Conservation (phyloP, 1,140 invertebrate species). For the Eriocheir sinensis region DNA sequence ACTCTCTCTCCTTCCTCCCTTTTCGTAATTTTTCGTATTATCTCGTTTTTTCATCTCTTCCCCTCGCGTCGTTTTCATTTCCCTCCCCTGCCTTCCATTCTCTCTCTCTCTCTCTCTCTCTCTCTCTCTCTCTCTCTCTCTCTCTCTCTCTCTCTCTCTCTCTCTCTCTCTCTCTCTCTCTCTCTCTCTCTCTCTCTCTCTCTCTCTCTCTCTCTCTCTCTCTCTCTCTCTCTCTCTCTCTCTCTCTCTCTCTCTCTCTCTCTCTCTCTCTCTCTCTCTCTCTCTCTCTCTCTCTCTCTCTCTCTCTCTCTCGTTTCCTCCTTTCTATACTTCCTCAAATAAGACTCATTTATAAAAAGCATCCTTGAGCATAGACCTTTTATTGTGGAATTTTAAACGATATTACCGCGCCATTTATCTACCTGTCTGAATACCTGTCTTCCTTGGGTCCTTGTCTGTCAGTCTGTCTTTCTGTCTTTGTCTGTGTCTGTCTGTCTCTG, state of each 20-base stretch:
- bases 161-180: slow-evolving; percentile 78
- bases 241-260: too few species aligned
- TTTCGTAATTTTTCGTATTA: not conserved
- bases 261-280: not conserved
- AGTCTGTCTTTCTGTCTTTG: not conserved
- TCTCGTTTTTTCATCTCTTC: not conserved
- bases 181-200: slow-evolving; percentile 78
- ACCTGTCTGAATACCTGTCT: too few species aligned
- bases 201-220: slow-evolving; percentile 78
- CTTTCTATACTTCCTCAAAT: not conserved
- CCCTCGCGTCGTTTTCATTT: not conserved
- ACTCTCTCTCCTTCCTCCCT: not conserved
- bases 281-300: not conserved
- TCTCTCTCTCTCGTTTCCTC: not conserved
- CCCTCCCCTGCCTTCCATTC: not conserved
- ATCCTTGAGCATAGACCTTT: too few species aligned
- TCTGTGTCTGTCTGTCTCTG: not conserved
- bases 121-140: slow-evolving; percentile 70
- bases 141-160: slow-evolving; percentile 78
- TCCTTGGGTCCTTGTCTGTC: not conserved
- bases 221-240: not conserved
- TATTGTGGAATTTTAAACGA: too few species aligned
- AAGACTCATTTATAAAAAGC: too few species aligned
- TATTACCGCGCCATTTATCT: too few species aligned
- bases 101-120: not conserved